Base-by-base conservation (phyloP, 2,113 vertebrate species). In the Laticauda colubrina region DNA sequence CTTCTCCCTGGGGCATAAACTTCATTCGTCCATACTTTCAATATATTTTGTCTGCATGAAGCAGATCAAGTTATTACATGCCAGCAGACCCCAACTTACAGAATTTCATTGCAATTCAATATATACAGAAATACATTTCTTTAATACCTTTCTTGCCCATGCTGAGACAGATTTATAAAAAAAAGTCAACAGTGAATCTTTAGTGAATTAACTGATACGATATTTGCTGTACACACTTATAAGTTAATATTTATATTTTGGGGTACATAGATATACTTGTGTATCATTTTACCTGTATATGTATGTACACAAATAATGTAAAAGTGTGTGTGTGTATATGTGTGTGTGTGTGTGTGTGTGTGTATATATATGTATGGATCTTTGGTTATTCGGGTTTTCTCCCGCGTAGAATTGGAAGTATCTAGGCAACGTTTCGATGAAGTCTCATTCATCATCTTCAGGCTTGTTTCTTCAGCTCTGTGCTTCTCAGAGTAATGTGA, bases 11-110 rank as follows among this genome's bases (percentile, higher is more conserved):
- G 98, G 98, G 98, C 98, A 98, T 97, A 97, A 98, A 98, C 97
- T 98, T 98, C 97, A 98, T 97, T 98, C 97, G 95, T 97, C 97
- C 97, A 97, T 97, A 98, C 98, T 98, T 98, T 98, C 98, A 98
- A 98, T 98, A 98, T 98, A 98, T 98, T 98, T 98, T 98, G 98
- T 97, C 98, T 98, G 98, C 97, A 97, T 97, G 97, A 98, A 98
- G 97, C 96, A 97, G 96, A 98, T 97, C 97, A 93, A 97, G 96
- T 97, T 98, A 98, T 98, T 97, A 98, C 97, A 97, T 97, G 97
- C 96, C 97, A 97, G 96, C 95, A 97, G 97, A 98, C 97, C 97
- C 97, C 94, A 57, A 97, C 97, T 97, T 97, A 98, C 97, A 98
- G 97, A 97, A 98, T 98, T 96, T 97, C 97, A 97, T 95, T 97